These are phyloP conservation scores for Axis porcinus DNA, from an alignment of 2,113 vertebrate species.

Conservation along the genomic window DNA sequence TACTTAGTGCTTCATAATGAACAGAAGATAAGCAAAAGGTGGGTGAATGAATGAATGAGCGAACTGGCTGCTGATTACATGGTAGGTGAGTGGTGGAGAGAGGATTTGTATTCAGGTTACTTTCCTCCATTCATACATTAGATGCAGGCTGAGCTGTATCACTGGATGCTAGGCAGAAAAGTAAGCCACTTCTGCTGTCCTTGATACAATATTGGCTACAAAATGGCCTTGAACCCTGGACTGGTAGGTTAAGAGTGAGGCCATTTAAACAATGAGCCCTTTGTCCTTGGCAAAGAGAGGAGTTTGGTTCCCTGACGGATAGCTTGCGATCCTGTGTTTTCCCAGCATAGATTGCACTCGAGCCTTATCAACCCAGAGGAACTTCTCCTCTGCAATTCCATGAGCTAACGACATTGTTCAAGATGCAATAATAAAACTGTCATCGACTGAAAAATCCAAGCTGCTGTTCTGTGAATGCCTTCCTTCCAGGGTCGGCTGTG, in stretches of 20 bases:
- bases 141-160: background rate
- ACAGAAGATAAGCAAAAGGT: background rate
- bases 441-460: background rate
- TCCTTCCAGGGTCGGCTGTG: background rate
- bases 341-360: background rate
- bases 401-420: background rate
- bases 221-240: background rate
- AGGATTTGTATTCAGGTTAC: background rate
- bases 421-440: constrained; percentile 29
- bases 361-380: background rate
- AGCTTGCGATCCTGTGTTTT: background rate
- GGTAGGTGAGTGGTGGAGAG: background rate
- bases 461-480: background rate
- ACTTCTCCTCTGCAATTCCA: background rate
- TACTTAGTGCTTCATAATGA: background rate
- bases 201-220: background rate
- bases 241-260: background rate
- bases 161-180: background rate
- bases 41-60: background rate
- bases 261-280: background rate
- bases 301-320: background rate
- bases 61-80: background rate
- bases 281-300: background rate
- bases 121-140: background rate
- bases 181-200: background rate